Conservation (phyloP, 2,888 invertebrate species). For the Rhagonycha lutea region DNA sequence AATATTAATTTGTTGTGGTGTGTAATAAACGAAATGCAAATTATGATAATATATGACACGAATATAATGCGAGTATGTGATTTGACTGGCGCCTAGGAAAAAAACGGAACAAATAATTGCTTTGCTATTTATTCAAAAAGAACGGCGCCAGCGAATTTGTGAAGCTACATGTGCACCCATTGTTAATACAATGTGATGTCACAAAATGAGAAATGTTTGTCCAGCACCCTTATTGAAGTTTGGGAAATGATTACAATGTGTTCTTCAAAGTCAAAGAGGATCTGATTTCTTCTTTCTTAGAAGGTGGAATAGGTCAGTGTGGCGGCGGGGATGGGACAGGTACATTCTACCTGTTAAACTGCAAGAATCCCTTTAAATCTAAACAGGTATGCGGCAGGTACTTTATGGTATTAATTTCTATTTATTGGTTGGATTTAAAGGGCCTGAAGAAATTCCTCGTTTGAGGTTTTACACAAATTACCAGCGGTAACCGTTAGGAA, state of each 20-base stretch:
- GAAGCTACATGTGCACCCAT: conserved; percentile 15
- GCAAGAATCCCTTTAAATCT: conserved; percentile 18
- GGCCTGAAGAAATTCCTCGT: conserved; percentile 6
- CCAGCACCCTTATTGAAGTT: conserved; percentile 18
- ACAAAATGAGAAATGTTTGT: conserved; percentile 34
- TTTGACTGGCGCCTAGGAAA: conserved; percentile 27
- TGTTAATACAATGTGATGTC: conserved; percentile 27
- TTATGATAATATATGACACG: conserved; percentile 30
- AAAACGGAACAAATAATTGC: conserved; percentile 27
- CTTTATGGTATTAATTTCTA: conserved; percentile 27
- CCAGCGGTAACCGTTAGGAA: conserved; percentile 5
- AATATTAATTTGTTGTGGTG: conserved; percentile 24
- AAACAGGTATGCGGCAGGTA: conserved; percentile 29
- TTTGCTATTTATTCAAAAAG: conserved; percentile 23
- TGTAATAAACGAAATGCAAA: conserved; percentile 23
- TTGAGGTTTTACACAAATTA: background rate
- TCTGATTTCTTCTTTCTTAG: conserved; percentile 28
- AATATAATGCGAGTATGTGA: conserved; percentile 24
- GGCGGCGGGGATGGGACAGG: conserved; percentile 18
- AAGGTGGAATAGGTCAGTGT: conserved; percentile 31
- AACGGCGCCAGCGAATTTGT: conserved; percentile 28
- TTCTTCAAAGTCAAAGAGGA: conserved; percentile 29
- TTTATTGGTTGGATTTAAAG: conserved; percentile 23
- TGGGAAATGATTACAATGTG: conserved; percentile 36
- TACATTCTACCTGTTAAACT: conserved; percentile 32